These are phyloP conservation scores for Heliconius nattereri DNA, from an alignment of 1,140 invertebrate species.

Conservation along the genomic window DNA sequence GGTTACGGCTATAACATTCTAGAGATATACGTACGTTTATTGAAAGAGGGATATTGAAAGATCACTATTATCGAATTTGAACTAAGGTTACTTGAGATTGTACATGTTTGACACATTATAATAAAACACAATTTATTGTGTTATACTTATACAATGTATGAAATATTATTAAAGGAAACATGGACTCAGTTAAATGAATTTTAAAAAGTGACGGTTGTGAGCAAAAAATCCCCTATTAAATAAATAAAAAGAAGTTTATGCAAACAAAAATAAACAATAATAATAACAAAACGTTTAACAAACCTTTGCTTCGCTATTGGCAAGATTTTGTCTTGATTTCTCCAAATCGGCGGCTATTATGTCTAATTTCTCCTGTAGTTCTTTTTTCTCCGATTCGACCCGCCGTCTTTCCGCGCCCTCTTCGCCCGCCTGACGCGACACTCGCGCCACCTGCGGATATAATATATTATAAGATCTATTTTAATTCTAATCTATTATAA, in stretches of 20 bases:
- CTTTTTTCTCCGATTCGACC: conserved; percentile 86
- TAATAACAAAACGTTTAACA: conserved; percentile 15
- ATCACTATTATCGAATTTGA: neutral
- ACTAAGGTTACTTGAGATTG: neutral
- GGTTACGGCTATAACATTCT: too few species aligned
- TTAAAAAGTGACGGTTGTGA: neutral
- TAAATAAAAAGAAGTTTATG: too few species aligned
- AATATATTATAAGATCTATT: neutral
- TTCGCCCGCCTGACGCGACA: conserved; percentile 90
- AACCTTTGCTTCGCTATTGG: conserved; percentile 87
- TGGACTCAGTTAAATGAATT: neutral
- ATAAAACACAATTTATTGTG: too few species aligned
- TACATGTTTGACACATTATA: neutral
- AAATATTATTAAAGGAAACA: neutral
- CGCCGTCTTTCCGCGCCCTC: conserved; percentile 89
- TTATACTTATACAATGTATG: too few species aligned
- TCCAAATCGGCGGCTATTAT: conserved; percentile 86
- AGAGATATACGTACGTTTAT: neutral
- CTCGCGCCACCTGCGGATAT: conserved; percentile 83
- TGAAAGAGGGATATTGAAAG: neutral
- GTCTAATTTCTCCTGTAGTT: conserved; percentile 84
- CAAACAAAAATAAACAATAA: neutral
- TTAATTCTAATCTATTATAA: neutral
- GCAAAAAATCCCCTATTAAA: neutral
- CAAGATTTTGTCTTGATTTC: conserved; percentile 85